Evolutionary conservation across 2,113 vertebrate genomes (phyloP).

Genomic region (Neotoma lepida): DNA sequence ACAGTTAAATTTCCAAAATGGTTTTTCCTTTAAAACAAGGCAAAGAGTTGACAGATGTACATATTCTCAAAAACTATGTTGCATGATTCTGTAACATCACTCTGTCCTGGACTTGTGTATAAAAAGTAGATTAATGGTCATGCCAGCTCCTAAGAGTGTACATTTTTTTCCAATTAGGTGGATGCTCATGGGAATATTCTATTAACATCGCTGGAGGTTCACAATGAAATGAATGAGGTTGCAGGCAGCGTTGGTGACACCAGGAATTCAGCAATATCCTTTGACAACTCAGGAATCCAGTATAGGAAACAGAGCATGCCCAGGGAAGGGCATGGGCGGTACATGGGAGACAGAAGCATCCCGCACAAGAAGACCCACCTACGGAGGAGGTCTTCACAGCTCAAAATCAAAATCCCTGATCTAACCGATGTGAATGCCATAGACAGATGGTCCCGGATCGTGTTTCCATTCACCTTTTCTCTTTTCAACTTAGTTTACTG

Average conservation of each 20-base stretch:
- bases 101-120: not conserved
- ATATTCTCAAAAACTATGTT: not conserved
- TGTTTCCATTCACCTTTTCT: slow-evolving; percentile 96
- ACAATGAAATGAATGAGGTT: slow-evolving; percentile 96
- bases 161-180: slow-evolving; percentile 84
- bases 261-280: slow-evolving; percentile 93
- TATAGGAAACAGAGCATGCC: slow-evolving; percentile 92
- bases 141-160: not conserved
- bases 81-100: rapidly evolving
- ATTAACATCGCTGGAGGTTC: slow-evolving; percentile 96
- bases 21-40: not conserved
- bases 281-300: slow-evolving; percentile 96
- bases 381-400: slow-evolving; percentile 94
- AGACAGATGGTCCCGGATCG: slow-evolving; percentile 97
- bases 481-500: slow-evolving; percentile 99
- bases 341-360: slow-evolving; percentile 88
- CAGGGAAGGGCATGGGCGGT: slow-evolving; percentile 86
- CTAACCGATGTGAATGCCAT: slow-evolving; percentile 98
- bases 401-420: slow-evolving; percentile 98
- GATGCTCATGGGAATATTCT: slow-evolving; percentile 97
- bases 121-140: not conserved
- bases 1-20: not conserved
- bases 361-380: slow-evolving; percentile 92
- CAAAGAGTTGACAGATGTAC: rapidly evolving
- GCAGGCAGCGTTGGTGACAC: slow-evolving; percentile 89